These are phyloP conservation scores for Barbus barbus DNA, from an alignment of 2,113 vertebrate species.

Conservation along the genomic window DNA sequence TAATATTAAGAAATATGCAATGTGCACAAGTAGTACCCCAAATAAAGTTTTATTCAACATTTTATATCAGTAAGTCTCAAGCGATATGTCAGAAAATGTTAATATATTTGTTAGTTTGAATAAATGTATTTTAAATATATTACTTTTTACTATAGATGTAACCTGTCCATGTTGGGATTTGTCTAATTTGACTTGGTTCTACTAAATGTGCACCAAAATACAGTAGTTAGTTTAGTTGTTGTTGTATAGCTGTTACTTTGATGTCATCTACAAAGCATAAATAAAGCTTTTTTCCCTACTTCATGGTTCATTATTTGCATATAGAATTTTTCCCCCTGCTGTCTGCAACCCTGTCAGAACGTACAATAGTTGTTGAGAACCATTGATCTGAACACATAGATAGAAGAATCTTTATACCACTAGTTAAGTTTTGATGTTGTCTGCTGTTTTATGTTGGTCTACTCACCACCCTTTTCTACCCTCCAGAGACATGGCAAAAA, in stretches of 20 bases:
- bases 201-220: not conserved
- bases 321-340: not conserved
- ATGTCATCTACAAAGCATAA: not conserved
- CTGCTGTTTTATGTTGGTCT: not conserved
- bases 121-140: no score
- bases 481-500: slow-evolving; percentile 20
- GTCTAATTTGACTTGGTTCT: not conserved
- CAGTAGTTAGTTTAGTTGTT: not conserved
- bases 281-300: not conserved
- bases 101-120: no score
- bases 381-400: not conserved
- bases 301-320: not conserved
- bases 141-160: no score
- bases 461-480: not conserved
- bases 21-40: no score
- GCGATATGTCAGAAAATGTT: no score
- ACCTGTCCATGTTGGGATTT: not conserved
- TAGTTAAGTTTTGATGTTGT: not conserved
- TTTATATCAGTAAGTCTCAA: no score
- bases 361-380: not conserved
- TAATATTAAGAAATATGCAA: no score
- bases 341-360: not conserved
- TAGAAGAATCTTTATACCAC: not conserved
- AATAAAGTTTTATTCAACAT: no score
- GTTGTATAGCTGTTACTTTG: not conserved